Conservation (phyloP, 64 coral and sea anemone species). For the Montipora efflorescens region DNA sequence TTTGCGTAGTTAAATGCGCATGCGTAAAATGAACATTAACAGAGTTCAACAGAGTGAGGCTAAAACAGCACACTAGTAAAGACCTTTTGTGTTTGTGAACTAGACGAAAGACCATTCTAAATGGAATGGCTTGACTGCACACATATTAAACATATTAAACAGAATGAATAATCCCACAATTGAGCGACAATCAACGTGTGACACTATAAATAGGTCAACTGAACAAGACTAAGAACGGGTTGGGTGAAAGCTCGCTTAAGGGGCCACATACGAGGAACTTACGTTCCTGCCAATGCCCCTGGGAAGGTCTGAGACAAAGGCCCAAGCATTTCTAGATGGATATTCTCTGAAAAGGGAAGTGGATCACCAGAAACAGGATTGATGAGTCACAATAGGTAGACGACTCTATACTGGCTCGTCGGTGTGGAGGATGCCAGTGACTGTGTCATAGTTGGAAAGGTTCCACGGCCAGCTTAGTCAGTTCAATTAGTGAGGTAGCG, state of each 20-base stretch:
- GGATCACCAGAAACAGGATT: conserved; percentile 96
- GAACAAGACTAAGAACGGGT: neutral
- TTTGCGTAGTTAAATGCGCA: neutral
- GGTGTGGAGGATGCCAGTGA: conserved; percentile 70
- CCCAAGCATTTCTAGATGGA: conserved; percentile 63
- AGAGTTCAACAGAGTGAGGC: too few relatives aligned
- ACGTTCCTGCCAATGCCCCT: conserved; percentile 78
- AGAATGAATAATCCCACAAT: conserved; percentile 33
- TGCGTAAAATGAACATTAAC: neutral
- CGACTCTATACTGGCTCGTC: conserved; percentile 11
- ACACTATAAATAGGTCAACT: neutral
- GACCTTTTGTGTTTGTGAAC: neutral
- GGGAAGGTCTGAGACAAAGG: conserved; percentile 99
- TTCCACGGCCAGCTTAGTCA: conserved; percentile 78
- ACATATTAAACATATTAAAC: neutral
- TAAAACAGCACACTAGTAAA: too few relatives aligned
- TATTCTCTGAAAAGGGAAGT: conserved; percentile 79
- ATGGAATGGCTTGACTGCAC: too few relatives aligned
- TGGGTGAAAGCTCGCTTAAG: conserved; percentile 94
- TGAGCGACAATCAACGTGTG: neutral
- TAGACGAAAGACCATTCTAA: neutral
- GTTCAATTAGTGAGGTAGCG: conserved; percentile 92
- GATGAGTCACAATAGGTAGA: conserved; percentile 77
- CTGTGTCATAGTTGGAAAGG: conserved; percentile 95
- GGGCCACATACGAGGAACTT: conserved; percentile 84